phyloP scores from a whole-genome alignment of 1,140 invertebrate species.

The Coboldia fuscipes region DNA sequence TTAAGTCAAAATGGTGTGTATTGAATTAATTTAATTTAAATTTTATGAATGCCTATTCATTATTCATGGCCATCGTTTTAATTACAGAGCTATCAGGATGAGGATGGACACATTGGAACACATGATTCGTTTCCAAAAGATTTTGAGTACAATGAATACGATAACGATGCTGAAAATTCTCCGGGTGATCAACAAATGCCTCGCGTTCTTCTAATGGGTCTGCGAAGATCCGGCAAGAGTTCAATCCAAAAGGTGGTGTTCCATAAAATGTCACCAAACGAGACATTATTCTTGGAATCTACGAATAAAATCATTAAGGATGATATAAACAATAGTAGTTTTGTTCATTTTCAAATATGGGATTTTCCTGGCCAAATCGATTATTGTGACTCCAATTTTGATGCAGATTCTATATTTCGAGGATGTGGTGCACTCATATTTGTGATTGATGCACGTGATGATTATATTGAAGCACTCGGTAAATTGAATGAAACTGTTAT shows the following conservation, averaged over 20 bases:
- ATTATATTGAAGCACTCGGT: slow-evolving; percentile 87
- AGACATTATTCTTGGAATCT: slow-evolving; percentile 96
- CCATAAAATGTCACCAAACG: slow-evolving; percentile 99
- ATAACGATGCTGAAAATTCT: slow-evolving; percentile 31
- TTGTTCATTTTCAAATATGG: slow-evolving; percentile 99
- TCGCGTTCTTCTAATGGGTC: slow-evolving; percentile 85
- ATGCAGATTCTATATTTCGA: slow-evolving; percentile 87
- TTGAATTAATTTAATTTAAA: no score
- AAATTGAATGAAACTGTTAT: slow-evolving; percentile 83
- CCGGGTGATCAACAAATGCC: slow-evolving; percentile 40
- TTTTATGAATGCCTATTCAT: no score
- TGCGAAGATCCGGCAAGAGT: slow-evolving; percentile 95
- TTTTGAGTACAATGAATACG: slow-evolving; percentile 77
- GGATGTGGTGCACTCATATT: slow-evolving; percentile 92
- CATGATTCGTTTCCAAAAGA: slow-evolving; percentile 85
- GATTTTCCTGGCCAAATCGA: slow-evolving; percentile 98
- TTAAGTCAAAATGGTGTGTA: no score
- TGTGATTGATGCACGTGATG: slow-evolving; percentile 98
- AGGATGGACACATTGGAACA: slow-evolving; percentile 30
- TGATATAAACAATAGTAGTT: slow-evolving; percentile 89
- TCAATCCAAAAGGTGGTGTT: slow-evolving; percentile 99
- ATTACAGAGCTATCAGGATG: slow-evolving; percentile 43
- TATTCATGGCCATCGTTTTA: no score
- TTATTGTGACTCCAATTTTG: slow-evolving; percentile 90
- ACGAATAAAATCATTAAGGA: slow-evolving; percentile 98